A percentile compares a stretch with the other conserved stretches of the same genome.
Evolutionary conservation across 2,113 vertebrate genomes (phyloP).

Genomic region (Odobenus rosmarus): DNA sequence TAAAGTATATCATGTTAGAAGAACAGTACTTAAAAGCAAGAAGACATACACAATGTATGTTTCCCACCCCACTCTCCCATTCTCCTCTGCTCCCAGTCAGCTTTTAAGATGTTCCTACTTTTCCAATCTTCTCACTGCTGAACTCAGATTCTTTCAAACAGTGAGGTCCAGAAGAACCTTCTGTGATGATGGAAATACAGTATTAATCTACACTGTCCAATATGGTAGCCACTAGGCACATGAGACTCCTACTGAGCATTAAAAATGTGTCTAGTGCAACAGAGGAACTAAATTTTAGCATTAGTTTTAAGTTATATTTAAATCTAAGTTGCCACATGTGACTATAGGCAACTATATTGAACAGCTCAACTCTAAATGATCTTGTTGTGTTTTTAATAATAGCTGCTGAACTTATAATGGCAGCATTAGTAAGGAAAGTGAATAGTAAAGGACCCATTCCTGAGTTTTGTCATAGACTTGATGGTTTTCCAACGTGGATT

Average conservation of each 20-base stretch:
- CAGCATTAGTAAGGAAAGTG: neutral
- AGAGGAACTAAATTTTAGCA: neutral
- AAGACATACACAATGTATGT: neutral
- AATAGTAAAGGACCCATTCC: neutral
- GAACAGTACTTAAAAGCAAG: neutral
- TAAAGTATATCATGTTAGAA: neutral
- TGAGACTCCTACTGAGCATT: neutral
- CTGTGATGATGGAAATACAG: neutral
- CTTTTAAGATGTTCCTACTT: neutral
- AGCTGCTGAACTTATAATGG: conserved; percentile 22
- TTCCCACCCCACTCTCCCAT: neutral
- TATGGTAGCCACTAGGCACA: neutral
- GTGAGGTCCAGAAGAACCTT: neutral
- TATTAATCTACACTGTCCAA: neutral
- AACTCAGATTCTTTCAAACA: neutral
- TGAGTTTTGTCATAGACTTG: neutral
- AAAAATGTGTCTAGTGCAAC: neutral
- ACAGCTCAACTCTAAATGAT: neutral
- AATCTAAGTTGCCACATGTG: neutral
- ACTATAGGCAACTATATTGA: neutral
- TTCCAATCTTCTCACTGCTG: neutral
- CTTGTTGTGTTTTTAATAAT: neutral
- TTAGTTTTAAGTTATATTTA: conserved; percentile 16
- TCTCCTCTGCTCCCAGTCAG: neutral
- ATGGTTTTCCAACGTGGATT: neutral